Conservation (phyloP, 92 coral and sea anemone genomes). For the Montipora capitata region DNA sequence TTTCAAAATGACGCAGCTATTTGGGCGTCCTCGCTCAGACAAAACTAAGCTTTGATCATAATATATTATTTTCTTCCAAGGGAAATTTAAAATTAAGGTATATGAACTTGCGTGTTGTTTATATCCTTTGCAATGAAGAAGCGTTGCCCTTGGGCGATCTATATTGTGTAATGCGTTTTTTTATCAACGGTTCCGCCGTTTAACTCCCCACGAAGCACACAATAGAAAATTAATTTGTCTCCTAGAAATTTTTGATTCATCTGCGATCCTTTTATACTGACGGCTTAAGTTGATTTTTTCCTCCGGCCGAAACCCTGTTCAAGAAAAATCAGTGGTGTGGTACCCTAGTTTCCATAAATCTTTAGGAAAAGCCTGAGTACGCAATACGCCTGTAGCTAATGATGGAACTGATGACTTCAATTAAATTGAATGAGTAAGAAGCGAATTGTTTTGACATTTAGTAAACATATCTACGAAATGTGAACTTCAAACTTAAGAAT, state of each 20-base stretch:
- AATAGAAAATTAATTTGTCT: neutral
- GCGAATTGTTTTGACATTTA: slow-evolving; percentile 11
- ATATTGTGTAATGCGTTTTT: neutral
- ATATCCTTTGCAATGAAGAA: neutral
- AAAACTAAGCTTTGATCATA: neutral
- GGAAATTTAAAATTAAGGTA: neutral
- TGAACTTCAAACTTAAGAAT: neutral
- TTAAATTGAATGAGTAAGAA: neutral
- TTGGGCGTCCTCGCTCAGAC: neutral
- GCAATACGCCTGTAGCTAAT: neutral
- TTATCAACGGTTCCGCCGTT: slow-evolving; percentile 16
- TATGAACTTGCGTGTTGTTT: slow-evolving; percentile 24
- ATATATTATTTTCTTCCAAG: neutral
- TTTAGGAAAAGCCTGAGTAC: neutral
- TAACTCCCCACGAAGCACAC: slow-evolving; percentile 27
- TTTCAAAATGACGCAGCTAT: neutral
- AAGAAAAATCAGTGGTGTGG: too few species aligned
- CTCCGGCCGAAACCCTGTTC: too few species aligned
- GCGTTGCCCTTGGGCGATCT: neutral
- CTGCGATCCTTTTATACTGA: too few species aligned
- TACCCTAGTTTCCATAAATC: neutral
- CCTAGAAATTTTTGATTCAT: neutral
- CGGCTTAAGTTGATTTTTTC: neutral
- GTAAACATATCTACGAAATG: neutral
- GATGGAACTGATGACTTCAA: neutral